Evolutionary conservation across 1,140 invertebrate genomes (phyloP).

Genomic region (Ceratoteleas bidentatus): DNA sequence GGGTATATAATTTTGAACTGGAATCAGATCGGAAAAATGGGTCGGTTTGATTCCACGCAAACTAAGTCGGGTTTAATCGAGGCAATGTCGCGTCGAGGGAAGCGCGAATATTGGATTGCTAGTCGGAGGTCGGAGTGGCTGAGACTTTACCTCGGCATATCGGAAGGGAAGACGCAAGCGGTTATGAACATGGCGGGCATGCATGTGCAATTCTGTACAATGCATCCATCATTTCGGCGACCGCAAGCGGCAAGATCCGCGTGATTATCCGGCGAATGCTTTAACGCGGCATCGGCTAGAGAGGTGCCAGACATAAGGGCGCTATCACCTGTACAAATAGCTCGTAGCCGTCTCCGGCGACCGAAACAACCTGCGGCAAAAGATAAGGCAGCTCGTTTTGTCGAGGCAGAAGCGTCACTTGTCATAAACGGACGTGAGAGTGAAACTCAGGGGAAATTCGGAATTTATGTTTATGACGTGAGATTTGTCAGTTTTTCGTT

Average conservation of each 20-base stretch:
- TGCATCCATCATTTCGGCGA: constrained; percentile 46
- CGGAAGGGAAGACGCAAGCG: constrained; percentile 16
- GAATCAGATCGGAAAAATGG: too few relatives aligned
- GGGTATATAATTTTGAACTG: too few relatives aligned
- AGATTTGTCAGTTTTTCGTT: not conserved
- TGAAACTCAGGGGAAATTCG: not conserved
- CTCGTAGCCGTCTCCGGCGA: constrained; percentile 14
- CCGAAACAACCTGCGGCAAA: not conserved
- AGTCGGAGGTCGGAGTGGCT: constrained; percentile 8
- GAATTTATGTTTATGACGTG: not conserved
- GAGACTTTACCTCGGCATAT: constrained; percentile 19
- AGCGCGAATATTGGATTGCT: constrained; percentile 25
- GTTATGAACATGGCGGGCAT: constrained; percentile 25
- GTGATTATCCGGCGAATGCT: constrained; percentile 42
- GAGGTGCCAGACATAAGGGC: constrained; percentile 40
- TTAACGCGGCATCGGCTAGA: constrained; percentile 9
- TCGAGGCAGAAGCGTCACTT: not conserved
- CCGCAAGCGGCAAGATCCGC: constrained; percentile 41
- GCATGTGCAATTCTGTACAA: constrained; percentile 40
- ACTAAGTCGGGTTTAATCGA: constrained; percentile 10
- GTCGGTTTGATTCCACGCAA: not conserved
- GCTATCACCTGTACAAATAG: constrained; percentile 48
- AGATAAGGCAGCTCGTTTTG: constrained; percentile 11
- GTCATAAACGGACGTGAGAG: constrained; percentile 1
- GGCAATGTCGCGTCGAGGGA: not conserved